Evolutionary conservation across 2,113 vertebrate species (phyloP), one percentile per base, ranked within the genome.

Genomic region (Macrotis lagotis): DNA sequence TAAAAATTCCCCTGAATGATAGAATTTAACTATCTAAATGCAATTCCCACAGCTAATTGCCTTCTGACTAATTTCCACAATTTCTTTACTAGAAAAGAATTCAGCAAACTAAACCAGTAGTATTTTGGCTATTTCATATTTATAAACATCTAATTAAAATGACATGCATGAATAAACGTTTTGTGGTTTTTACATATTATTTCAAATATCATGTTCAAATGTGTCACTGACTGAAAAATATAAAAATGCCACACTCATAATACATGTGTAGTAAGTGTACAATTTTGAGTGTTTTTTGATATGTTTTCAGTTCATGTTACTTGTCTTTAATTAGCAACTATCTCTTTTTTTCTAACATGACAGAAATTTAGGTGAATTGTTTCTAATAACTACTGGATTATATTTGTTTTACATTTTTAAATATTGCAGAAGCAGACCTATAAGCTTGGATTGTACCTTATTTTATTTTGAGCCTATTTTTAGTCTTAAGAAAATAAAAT

Each of bases 41-140:
- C 8, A 51, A 66, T 37, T 59, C 51, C 51, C 11, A 88, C 47
- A 11, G 88, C 53, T 88, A 91, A 91, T 51, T 88, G 88, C 50
- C 91, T 9, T 50, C 53, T n/a, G 48, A 59, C 92, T 88, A 53
- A 93, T 88, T 89, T 92, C 89, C 89, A 47, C 49, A 94, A 92
- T 0, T 92, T 22, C 24, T 90, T 50, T 11, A 31, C 3, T 50
- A 51, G 51, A 66, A 74, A 90, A 50, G 12, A 31, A 89, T 92
- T 51, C 9, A 91, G 50, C 50, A 47, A 44, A 48, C 49, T 51
- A 90, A 90, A 53, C 47, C 49, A 90, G 49, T 66, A 90, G 48
- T 48, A 44, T 66, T n/a, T 2, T 48, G 83, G 48, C n/a, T 92
- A 90, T 22, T 94, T 94, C 31, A 92, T 51, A 55, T 94, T 55